Conservation (phyloP, 2,797 vertebrate species). For the Chloroceryle inda region DNA sequence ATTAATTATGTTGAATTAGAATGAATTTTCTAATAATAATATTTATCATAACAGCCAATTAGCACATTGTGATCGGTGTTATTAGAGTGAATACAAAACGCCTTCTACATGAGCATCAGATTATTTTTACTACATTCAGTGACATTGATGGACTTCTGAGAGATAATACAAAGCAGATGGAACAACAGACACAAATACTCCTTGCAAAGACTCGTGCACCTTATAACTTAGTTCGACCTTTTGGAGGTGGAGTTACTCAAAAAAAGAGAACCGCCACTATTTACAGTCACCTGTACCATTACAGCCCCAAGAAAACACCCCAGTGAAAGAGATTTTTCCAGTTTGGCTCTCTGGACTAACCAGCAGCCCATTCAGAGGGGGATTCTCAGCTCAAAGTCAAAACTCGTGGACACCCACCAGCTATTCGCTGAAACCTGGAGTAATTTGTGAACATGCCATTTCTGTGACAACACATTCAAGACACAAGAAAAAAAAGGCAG, state of each 20-base stretch:
- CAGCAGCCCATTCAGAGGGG: not conserved
- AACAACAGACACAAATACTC: not conserved
- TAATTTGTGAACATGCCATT: not conserved
- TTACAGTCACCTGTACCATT: not conserved
- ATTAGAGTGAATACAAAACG: slow-evolving; percentile 64
- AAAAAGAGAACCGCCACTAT: not conserved
- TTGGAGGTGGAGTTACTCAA: not conserved
- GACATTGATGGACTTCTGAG: not conserved
- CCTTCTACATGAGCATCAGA: slow-evolving; percentile 15
- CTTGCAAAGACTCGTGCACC: not conserved
- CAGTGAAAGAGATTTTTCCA: not conserved
- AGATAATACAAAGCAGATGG: not conserved
- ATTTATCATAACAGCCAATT: slow-evolving; percentile 75
- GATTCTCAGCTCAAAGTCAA: not conserved
- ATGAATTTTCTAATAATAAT: slow-evolving; percentile 77
- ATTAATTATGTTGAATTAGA: slow-evolving; percentile 78
- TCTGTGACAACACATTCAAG: not conserved
- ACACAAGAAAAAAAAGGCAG: not conserved
- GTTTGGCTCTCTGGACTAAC: not conserved
- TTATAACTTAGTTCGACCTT: not conserved
- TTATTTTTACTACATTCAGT: not conserved
- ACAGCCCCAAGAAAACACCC: not conserved
- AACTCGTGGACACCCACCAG: not conserved
- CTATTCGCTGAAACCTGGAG: not conserved
- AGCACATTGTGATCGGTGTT: slow-evolving; percentile 28